Evolutionary conservation across 2,113 vertebrate species (phyloP).

Genomic region (Oryzias curvinotus): DNA sequence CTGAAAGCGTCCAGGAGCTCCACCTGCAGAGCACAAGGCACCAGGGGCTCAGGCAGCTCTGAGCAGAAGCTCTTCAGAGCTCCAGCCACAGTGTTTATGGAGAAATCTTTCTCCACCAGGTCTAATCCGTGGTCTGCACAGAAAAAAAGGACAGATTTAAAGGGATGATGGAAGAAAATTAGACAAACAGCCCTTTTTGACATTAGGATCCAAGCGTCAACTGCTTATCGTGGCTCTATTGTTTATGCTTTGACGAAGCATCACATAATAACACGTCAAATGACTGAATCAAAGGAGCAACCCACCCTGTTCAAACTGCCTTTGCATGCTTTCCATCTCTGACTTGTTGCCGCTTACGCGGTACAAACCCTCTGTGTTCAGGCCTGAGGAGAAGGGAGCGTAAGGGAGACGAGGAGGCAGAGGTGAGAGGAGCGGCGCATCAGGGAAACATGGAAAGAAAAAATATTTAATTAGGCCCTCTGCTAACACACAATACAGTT

Average conservation of each 20-base stretch:
- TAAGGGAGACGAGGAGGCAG: conserved; percentile 27
- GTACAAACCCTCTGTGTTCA: conserved; percentile 94
- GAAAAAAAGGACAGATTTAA: conserved; percentile 17
- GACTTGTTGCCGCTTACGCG: conserved; percentile 96
- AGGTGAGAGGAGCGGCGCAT: conserved; percentile 20
- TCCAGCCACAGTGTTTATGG: conserved; percentile 93
- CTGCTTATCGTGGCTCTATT: conserved; percentile 35
- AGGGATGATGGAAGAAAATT: conserved; percentile 9
- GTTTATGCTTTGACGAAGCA: conserved; percentile 45
- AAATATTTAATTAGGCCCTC: conserved; percentile 54
- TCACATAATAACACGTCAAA: conserved; percentile 50
- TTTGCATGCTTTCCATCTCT: conserved; percentile 95
- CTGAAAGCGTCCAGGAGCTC: conserved; percentile 88
- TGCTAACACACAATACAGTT: conserved; percentile 39
- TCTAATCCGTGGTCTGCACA: conserved; percentile 88
- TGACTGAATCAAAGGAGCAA: conserved; percentile 40
- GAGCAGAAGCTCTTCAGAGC: conserved; percentile 97
- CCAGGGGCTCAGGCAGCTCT: conserved; percentile 91
- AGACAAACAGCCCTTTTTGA: neutral
- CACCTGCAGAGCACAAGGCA: conserved; percentile 88
- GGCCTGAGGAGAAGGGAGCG: conserved; percentile 73
- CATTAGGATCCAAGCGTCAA: conserved; percentile 2
- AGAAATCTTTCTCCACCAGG: conserved; percentile 93
- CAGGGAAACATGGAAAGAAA: conserved; percentile 39
- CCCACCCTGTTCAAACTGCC: conserved; percentile 97